Base-by-base conservation (phyloP, 1,140 invertebrate species). In the Bactericera cockerelli region DNA sequence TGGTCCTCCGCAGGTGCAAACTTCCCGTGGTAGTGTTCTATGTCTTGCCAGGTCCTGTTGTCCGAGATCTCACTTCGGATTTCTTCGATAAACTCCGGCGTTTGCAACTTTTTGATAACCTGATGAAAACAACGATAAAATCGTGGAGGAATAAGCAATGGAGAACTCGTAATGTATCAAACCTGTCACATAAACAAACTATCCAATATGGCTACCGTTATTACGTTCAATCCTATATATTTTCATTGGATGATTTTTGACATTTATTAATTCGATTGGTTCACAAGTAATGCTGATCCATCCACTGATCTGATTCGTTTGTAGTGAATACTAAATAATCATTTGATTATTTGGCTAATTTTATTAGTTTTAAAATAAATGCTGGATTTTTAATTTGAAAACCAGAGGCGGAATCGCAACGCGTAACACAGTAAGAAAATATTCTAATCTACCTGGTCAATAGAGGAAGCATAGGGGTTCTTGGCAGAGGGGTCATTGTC, bases 11-110 rank as follows among this genome's bases (percentile, higher is more conserved):
- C 69, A 1, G 70, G 69, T 1, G 70, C 64, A n/a, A 75, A 77
- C 24, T 76, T 67, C 1, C 79, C 83, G 0, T 83, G 85, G 67
- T 93, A 93, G 69, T 86, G 79, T 22, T 69, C 63, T 60, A 80
- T 79, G 65, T 86, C 75, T 14, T 77, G 71, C 61, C 72, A 82
- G 0, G 92, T 95, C 22, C 62, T 68, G 31, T 79, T 74, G 61
- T 93, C 86, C 3, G 69, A 68, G n/a, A 92, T 87, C 16, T 71
- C 65, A 0, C 64, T 63, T 21, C 80, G 75, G n/a, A 87, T 80
- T 14, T 71, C 63, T 0, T 76, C 68, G 0, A 84, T 83, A 67
- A 79, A 87, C 0, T 78, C 72, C 19, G 72, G 66, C 0, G 81
- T 81, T 1, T 79, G 82, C 28, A 92, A 69, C 63, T 87, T 82